Conservation (phyloP, 2,797 vertebrate genomes). For the Chrosomus eos region DNA sequence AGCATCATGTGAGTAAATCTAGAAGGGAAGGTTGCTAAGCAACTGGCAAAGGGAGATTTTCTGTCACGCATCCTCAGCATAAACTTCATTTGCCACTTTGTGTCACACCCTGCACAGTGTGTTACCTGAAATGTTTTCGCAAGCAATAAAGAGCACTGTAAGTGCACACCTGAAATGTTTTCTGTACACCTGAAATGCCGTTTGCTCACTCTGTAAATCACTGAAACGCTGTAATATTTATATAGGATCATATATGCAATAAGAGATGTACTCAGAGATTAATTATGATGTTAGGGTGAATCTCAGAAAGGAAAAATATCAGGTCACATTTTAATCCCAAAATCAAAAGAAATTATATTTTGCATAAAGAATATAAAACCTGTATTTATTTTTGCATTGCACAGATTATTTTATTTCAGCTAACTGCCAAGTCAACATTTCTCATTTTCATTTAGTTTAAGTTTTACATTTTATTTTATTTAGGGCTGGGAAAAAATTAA, state of each 20-base stretch:
- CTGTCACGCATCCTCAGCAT: conserved; percentile 64
- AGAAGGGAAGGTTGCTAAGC: conserved; percentile 74
- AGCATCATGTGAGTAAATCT: conserved; percentile 64
- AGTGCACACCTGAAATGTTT: conserved; percentile 30
- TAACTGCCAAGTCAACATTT: too few species aligned
- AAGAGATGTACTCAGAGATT: conserved; percentile 78
- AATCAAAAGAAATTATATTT: neutral
- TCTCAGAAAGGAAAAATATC: neutral
- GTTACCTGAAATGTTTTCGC: conserved; percentile 38
- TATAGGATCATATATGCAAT: conserved; percentile 66
- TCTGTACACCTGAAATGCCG: conserved; percentile 29
- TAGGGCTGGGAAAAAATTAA: too few species aligned
- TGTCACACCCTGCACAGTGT: conserved; percentile 50
- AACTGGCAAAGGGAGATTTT: conserved; percentile 73
- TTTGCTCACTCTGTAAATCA: too few species aligned
- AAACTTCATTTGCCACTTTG: conserved; percentile 57
- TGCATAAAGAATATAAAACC: neutral
- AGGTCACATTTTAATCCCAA: neutral
- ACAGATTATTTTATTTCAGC: too few species aligned
- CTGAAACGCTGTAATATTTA: conserved; percentile 58
- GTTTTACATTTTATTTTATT: too few species aligned
- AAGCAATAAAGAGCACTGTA: neutral
- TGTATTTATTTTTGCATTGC: too few species aligned
- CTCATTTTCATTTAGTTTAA: too few species aligned
- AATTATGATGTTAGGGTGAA: conserved; percentile 73